Conservation (phyloP, 2,888 invertebrate species). For the Xestia c-nigrum region DNA sequence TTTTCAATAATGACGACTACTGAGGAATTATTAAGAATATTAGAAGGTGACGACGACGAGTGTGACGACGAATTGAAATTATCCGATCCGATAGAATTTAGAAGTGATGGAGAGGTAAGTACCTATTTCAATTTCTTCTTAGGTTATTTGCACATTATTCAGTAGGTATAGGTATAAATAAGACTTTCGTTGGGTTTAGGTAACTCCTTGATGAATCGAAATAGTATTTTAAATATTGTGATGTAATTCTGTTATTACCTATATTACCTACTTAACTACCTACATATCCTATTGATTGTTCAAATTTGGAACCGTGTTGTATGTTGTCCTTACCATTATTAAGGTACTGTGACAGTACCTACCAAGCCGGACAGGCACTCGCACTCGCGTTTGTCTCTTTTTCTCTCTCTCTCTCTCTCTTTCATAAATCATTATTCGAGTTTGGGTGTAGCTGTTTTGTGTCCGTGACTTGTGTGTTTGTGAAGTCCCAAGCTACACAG, state of each 20-base stretch:
- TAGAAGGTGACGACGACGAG: too few relatives aligned
- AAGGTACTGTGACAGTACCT: conserved; percentile 5
- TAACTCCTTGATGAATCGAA: conserved; percentile 46
- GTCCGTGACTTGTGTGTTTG: conserved; percentile 36
- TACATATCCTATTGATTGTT: conserved; percentile 18
- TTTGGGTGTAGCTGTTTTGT: conserved; percentile 30
- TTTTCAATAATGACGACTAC: conserved; percentile 39
- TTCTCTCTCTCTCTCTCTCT: conserved; percentile 32
- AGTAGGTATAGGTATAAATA: conserved; percentile 35
- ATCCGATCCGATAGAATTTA: conserved; percentile 24
- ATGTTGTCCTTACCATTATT: conserved; percentile 1
- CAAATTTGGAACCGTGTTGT: conserved; percentile 3
- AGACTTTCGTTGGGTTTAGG: conserved; percentile 37
- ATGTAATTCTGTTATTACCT: conserved; percentile 37
- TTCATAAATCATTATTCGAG: conserved; percentile 36
- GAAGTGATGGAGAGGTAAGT: conserved; percentile 44
- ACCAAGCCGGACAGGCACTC: conserved; percentile 6
- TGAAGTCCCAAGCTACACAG: conserved; percentile 35
- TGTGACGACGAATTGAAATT: conserved; percentile 35
- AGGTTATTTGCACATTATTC: conserved; percentile 35
- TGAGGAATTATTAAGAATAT: conserved; percentile 44
- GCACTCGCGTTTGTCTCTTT: conserved; percentile 4
- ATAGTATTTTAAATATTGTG: conserved; percentile 43
- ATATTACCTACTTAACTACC: conserved; percentile 29
- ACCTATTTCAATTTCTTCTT: conserved; percentile 35